Base-by-base conservation (phyloP, 1,140 invertebrate genomes). In the Asobara japonica region DNA sequence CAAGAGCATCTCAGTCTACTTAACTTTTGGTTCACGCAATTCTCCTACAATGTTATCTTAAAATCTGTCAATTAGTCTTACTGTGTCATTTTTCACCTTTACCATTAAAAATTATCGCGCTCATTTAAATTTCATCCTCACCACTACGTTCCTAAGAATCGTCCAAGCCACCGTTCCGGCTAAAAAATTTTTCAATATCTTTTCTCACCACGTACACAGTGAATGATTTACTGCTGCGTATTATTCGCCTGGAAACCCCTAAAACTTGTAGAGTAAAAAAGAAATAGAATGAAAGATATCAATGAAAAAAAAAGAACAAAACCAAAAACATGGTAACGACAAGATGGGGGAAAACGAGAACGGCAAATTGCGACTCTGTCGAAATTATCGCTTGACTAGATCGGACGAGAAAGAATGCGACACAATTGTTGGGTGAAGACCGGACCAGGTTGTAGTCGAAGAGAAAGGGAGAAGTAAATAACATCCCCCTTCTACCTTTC, bases 331-430 rank as follows among this genome's bases (percentile, higher is more conserved):
- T 56, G 51, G 51, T 27, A 56, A 56, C 51, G 51, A 56, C 51
- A 56, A 56, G 51, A n/a, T n/a, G n/a, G 20, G 25, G 51, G 51
- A 56, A 56, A 56, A 56, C 51, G 51, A 56, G 51, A 56, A 56
- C 51, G 51, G 51, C 81, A 83, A 83, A 83, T 81, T 83, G 81
- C 79, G 79, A 81, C 78, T 83, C 80, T 80, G 81, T 80, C 79
- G 77, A 80, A 80, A 83, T 83, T 79, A 83, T 83, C 81, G 79
- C 74, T 67, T 75, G 62, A 64, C 66, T 76, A 78, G 82, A 83
- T 83, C 82, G 79, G 78, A 77, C 77, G 77, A 56, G 80, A 76
- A 80, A 80, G 80, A 83, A 83, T 83, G 80, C 79, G 81, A 81
- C 80, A 81, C 78, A 83, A 74, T 83, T 83, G 81, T 81, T 82